A percentile compares a stretch with the other conserved stretches of the same genome.
phyloP scores from a whole-genome alignment of 2,113 vertebrate genomes.

The Gymnobelideus leadbeateri region DNA sequence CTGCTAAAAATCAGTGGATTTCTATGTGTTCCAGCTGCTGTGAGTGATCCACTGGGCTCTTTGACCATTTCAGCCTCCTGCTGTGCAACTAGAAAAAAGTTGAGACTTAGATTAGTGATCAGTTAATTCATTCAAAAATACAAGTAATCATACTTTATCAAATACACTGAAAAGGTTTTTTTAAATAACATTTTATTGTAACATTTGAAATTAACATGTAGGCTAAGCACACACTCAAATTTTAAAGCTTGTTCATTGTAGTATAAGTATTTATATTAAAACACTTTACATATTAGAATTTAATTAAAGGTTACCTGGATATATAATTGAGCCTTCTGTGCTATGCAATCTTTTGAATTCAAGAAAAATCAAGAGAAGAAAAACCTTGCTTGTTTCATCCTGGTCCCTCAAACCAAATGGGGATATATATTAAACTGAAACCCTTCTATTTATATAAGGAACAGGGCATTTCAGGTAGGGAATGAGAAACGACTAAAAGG shows the following conservation, averaged over 20 bases:
- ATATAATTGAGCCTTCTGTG: constrained; percentile 30
- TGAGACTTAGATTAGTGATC: background rate
- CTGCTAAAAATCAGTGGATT: constrained; percentile 80
- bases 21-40: constrained; percentile 72
- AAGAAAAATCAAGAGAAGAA: background rate
- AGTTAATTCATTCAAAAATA: background rate
- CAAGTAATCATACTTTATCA: background rate
- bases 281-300: background rate
- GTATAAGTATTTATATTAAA: background rate
- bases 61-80: constrained; percentile 89
- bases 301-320: background rate
- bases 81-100: constrained; percentile 88
- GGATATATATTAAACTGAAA: background rate
- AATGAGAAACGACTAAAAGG: background rate
- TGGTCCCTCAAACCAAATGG: background rate
- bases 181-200: background rate
- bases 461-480: background rate
- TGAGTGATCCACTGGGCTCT: constrained; percentile 79
- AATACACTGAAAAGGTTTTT: background rate
- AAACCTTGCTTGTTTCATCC: background rate
- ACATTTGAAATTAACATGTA: background rate
- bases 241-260: background rate
- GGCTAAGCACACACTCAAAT: background rate
- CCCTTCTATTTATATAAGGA: background rate
- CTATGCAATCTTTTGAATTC: background rate